Evolutionary conservation across 1,140 invertebrate genomes (phyloP).

Genomic region (Anoplolepis gracilipes): DNA sequence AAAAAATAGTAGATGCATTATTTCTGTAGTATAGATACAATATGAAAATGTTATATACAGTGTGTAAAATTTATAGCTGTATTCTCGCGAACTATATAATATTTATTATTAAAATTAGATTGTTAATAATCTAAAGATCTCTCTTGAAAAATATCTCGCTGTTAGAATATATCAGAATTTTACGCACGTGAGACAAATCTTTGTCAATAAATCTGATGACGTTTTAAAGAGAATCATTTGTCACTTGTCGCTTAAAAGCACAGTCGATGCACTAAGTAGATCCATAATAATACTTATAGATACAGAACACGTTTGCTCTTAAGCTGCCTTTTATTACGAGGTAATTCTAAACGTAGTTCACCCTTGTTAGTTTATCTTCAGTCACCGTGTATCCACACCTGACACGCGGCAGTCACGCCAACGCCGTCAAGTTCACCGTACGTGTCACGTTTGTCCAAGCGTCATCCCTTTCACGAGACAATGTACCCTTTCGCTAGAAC

Average conservation of each 20-base stretch:
- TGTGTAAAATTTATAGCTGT: not conserved
- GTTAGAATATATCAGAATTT: not conserved
- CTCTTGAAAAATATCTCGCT: not conserved
- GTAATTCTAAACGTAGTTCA: slow-evolving; percentile 56
- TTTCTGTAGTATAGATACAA: not conserved
- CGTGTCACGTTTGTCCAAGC: slow-evolving; percentile 79
- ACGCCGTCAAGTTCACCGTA: slow-evolving; percentile 79
- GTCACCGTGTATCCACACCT: slow-evolving; percentile 80
- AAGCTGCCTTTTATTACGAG: slow-evolving; percentile 17
- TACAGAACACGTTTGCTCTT: not conserved
- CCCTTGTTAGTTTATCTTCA: slow-evolving; percentile 74
- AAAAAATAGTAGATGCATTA: not conserved
- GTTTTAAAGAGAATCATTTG: slow-evolving; percentile 12
- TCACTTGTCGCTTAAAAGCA: not conserved
- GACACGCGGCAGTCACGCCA: slow-evolving; percentile 84
- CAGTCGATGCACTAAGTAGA: slow-evolving; percentile 37
- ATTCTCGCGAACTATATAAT: not conserved
- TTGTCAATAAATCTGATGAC: not conserved
- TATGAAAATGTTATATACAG: not conserved
- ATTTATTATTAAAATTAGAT: not conserved
- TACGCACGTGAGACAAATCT: not conserved
- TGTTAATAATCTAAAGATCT: not conserved
- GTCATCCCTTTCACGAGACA: slow-evolving; percentile 77
- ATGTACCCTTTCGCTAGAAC: slow-evolving; percentile 63
- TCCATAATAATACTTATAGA: slow-evolving; percentile 8